phyloP scores from a whole-genome alignment of 2,113 vertebrate species.

The Heterotilapia buettikoferi region DNA sequence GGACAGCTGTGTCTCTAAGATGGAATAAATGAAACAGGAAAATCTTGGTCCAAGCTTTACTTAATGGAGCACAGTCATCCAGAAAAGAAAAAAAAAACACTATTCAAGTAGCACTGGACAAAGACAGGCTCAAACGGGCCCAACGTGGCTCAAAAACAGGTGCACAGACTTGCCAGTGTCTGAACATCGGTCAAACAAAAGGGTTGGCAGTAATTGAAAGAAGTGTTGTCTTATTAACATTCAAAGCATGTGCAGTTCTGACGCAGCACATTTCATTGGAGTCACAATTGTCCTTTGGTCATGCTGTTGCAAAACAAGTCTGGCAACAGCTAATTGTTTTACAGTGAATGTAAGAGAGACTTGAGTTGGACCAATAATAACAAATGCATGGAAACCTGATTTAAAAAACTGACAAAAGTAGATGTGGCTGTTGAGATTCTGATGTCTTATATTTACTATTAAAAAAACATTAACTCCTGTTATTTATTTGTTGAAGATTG shows the following conservation, averaged over 20 bases:
- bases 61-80: not conserved
- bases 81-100: not conserved
- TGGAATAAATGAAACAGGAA: not conserved
- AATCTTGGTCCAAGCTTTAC: not conserved
- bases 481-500: not conserved
- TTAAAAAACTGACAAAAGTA: not conserved
- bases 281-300: conserved; percentile 18
- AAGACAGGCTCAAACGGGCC: not conserved
- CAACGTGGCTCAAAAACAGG: conserved; percentile 1
- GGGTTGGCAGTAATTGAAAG: conserved; percentile 45
- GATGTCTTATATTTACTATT: not conserved
- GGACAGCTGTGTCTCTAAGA: not conserved
- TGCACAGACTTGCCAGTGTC: conserved; percentile 12
- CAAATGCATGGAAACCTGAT: not conserved
- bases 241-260: conserved; percentile 41
- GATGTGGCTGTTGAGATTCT: not conserved
- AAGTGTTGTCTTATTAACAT: conserved; percentile 33
- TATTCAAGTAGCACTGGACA: not conserved
- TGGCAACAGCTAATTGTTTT: conserved; percentile 40
- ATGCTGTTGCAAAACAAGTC: conserved; percentile 29
- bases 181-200: conserved; percentile 7
- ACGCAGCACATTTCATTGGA: conserved; percentile 56
- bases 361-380: not conserved
- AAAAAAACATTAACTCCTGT: not conserved
- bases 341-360: conserved; percentile 16